Evolutionary conservation across 2,113 vertebrate species (phyloP), one percentile per base, ranked within the genome.

Genomic region (Numida meleagris): DNA sequence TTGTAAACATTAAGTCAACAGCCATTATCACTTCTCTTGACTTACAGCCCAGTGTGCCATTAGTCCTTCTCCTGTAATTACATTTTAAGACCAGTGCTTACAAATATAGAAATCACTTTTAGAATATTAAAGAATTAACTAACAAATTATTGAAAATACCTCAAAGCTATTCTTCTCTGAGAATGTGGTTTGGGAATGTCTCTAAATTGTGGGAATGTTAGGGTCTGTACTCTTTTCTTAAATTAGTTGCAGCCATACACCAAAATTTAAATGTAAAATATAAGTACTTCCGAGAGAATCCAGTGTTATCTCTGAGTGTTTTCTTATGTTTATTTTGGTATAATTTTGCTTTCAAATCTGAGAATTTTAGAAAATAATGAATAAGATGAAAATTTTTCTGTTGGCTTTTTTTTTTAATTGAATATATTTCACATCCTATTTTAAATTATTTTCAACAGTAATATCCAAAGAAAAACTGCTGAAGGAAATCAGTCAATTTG

Each of bases 21-120:
- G 59, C 76, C 82, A 86, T 93, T 96, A 94, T 50, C 88, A 16
- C 1, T 1, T 72, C 46, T 17, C 67, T 65, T 72, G 46, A 86
- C 46, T 92, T 81, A 14, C 59, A 81, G 79, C 68, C 34, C 29
- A 63, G 29, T 14, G 11, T 81, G 51, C 59, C 61, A 71, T 83
- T 81, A 92, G 68, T 45, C 11, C 82, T 94, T 63, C 61, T 81
- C 17, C 38, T 78, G 19, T 48, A 81, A 92, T 40, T 43, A 43
- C 12, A 43, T 77, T 83, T 78, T 81, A 68, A 84, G 40, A n/a
- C 11, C 36, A 45, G 4, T n/a, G 6, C 17, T 89, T 2, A 1
- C 8, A 57, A 17, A 21, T 40, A n/a, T 1, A 73, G 51, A 88
- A 45, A 65, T 63, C 19, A 24, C 34, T 51, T 55, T 15, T n/a